phyloP scores from a whole-genome alignment of 1,140 invertebrate species.

The Meloidogyne exigua region DNA sequence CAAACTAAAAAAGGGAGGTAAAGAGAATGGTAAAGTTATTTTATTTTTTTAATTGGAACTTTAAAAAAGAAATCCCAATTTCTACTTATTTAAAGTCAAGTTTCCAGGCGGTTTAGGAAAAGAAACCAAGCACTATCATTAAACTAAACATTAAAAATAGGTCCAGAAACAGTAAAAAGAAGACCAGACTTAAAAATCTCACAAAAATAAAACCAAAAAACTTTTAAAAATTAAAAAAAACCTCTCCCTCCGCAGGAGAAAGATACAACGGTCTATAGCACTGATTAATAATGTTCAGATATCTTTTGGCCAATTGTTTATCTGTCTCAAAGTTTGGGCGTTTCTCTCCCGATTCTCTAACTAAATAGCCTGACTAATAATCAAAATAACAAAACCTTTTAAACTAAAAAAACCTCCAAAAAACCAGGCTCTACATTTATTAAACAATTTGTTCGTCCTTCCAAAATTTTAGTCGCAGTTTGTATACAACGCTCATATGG shows the following conservation, averaged over 20 bases:
- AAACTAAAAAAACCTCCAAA: slow-evolving; percentile 14
- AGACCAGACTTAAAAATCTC: too few relatives aligned
- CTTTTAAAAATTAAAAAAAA: not conserved
- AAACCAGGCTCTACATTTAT: slow-evolving; percentile 25
- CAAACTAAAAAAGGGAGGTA: too few relatives aligned
- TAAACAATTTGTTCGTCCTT: slow-evolving; percentile 1
- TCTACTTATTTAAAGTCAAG: too few relatives aligned
- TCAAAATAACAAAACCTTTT: not conserved
- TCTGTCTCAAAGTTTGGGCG: not conserved
- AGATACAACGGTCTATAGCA: slow-evolving; percentile 9
- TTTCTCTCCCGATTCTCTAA: not conserved
- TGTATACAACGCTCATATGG: slow-evolving; percentile 19
- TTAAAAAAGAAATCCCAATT: too few relatives aligned
- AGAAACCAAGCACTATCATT: too few relatives aligned
- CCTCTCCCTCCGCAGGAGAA: not conserved
- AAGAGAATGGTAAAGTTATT: too few relatives aligned
- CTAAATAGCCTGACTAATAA: not conserved
- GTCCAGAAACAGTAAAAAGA: too few relatives aligned
- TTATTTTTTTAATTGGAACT: too few relatives aligned
- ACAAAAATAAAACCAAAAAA: too few relatives aligned
- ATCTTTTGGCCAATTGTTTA: not conserved
- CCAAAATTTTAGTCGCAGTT: slow-evolving; percentile 18
- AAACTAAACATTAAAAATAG: too few relatives aligned
- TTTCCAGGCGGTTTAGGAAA: too few relatives aligned
- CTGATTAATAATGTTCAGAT: not conserved